Percentiles rank a stretch among this genome's conserved stretches.
These are phyloP conservation scores for Anser cygnoides DNA, from an alignment of 2,113 vertebrate species.

Conservation along the genomic window DNA sequence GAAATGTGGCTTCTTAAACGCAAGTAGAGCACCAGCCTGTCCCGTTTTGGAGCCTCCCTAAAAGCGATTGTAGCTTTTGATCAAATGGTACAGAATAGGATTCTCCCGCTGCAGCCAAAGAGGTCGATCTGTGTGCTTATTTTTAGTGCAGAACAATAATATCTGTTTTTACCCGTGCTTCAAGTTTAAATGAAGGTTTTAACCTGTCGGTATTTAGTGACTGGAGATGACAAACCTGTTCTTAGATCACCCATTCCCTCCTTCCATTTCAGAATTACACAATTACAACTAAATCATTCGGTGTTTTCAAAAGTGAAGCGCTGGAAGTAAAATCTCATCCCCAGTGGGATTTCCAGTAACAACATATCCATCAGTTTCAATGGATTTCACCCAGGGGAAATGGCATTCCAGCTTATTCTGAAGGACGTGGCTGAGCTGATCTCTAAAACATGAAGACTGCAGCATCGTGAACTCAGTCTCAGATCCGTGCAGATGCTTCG, in stretches of 20 bases:
- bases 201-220: neutral
- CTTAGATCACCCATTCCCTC: slow-evolving; percentile 13
- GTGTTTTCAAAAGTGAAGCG: neutral
- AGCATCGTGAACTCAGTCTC: neutral
- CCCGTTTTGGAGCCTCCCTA: neutral
- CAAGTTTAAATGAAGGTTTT: neutral
- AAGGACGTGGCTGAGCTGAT: neutral
- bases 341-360: neutral
- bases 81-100: neutral
- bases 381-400: neutral
- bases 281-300: neutral
- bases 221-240: neutral
- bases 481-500: neutral
- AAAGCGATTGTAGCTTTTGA: neutral
- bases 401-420: neutral
- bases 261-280: neutral
- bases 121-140: neutral
- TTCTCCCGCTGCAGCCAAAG: neutral
- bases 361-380: neutral
- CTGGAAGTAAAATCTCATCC: neutral
- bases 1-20: neutral
- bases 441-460: neutral
- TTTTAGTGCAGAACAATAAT: neutral
- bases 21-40: neutral
- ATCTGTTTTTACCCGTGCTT: neutral